phyloP scores from a whole-genome alignment of 2,888 invertebrate genomes.

The Machimus rusticus region DNA sequence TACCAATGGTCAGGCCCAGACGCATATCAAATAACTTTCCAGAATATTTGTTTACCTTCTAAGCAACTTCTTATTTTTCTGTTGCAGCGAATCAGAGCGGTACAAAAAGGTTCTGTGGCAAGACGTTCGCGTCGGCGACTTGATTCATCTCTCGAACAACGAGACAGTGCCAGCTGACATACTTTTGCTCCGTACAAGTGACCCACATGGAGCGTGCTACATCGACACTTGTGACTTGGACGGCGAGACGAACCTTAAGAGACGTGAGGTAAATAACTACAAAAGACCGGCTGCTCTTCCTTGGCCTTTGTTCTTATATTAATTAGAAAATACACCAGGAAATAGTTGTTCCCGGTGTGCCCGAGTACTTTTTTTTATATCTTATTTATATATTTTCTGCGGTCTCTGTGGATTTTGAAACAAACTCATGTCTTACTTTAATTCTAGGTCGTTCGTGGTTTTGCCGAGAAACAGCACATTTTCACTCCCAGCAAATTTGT shows the following conservation, averaged over 20 bases:
- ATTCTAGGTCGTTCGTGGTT: conserved; percentile 62
- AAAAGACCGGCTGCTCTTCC: not conserved
- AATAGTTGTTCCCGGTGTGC: not conserved
- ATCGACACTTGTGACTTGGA: conserved; percentile 96
- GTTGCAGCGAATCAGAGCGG: conserved; percentile 77
- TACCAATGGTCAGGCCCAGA: not conserved
- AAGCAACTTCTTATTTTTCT: conserved; percentile 13
- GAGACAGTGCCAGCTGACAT: conserved; percentile 97
- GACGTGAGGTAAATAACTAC: conserved; percentile 72
- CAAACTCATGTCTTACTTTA: conserved; percentile 51
- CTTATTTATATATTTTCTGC: not conserved
- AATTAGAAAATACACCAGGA: not conserved
- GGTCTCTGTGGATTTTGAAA: not conserved
- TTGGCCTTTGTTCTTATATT: not conserved
- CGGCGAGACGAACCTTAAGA: conserved; percentile 95
- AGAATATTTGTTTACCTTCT: conserved; percentile 2
- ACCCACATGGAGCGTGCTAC: conserved; percentile 87
- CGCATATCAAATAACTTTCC: conserved; percentile 8
- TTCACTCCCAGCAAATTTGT: conserved; percentile 84
- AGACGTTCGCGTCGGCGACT: conserved; percentile 90
- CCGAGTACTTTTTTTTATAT: not conserved
- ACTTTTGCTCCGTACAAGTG: conserved; percentile 86
- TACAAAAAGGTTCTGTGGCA: conserved; percentile 90
- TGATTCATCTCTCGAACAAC: conserved; percentile 95
- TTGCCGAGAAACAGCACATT: conserved; percentile 68